phyloP scores from a whole-genome alignment of 1,140 invertebrate species.

The Zaprionus ghesquierei region DNA sequence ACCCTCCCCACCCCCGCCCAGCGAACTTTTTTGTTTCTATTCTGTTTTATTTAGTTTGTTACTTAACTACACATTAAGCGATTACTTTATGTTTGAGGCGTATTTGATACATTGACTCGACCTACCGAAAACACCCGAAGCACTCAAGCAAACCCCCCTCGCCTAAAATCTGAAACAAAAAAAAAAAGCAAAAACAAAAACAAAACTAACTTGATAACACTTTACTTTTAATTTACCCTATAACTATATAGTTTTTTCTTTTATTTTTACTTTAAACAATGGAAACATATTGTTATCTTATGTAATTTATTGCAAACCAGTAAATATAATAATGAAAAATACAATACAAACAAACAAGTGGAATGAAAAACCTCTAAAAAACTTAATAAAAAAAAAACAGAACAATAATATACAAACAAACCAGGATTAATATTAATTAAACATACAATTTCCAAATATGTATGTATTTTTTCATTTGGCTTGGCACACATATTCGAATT shows the following conservation, averaged over 20 bases:
- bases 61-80: slow-evolving; percentile 54
- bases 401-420: slow-evolving; percentile 64
- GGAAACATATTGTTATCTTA: slow-evolving; percentile 53
- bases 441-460: neutral
- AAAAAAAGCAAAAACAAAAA: slow-evolving; percentile 8
- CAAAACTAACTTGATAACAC: slow-evolving; percentile 68
- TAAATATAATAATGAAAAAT: slow-evolving; percentile 66
- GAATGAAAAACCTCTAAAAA: slow-evolving; percentile 61
- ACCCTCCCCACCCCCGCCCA: neutral
- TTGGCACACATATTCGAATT: neutral
- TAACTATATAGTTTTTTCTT: slow-evolving; percentile 46
- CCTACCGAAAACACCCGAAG: slow-evolving; percentile 29
- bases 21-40: neutral
- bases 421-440: neutral
- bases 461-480: neutral
- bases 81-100: slow-evolving; percentile 35
- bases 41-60: slow-evolving; percentile 46
- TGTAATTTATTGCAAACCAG: slow-evolving; percentile 80
- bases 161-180: slow-evolving; percentile 32
- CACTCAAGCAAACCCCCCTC: slow-evolving; percentile 35
- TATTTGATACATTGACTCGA: slow-evolving; percentile 40
- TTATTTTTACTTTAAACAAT: slow-evolving; percentile 50
- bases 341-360: slow-evolving; percentile 74
- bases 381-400: slow-evolving; percentile 74
- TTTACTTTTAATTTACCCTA: slow-evolving; percentile 72